A percentile compares a stretch with the other conserved stretches of the same genome.
phyloP scores from a whole-genome alignment of 2,797 vertebrate genomes.

The Aphelocoma californica region DNA sequence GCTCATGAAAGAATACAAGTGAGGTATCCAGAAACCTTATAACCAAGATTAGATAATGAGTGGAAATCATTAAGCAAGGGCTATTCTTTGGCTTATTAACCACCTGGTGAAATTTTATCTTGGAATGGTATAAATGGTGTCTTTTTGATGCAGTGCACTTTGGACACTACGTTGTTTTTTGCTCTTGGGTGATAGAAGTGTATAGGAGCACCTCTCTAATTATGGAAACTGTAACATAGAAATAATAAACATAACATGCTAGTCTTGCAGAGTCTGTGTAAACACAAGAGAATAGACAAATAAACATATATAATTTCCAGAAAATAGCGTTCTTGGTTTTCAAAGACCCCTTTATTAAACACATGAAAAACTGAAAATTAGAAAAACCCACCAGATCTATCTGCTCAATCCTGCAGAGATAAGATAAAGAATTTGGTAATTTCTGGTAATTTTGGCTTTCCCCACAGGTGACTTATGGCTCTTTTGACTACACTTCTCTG shows the following conservation, averaged over 20 bases:
- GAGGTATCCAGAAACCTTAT: background rate
- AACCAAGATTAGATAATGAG: background rate
- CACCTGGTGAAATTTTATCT: background rate
- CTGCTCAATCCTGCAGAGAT: background rate
- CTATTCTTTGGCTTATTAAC: background rate
- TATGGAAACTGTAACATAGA: background rate
- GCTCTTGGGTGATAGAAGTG: background rate
- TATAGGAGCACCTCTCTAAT: background rate
- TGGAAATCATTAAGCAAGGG: background rate
- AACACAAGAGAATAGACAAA: background rate
- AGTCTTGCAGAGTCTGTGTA: background rate
- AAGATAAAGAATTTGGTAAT: background rate
- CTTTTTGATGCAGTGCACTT: background rate
- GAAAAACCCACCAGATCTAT: background rate
- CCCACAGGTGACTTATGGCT: constrained; percentile 90
- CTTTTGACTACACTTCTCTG: constrained; percentile 95
- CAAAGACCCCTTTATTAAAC: background rate
- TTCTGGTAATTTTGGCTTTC: background rate
- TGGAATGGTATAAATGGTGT: background rate
- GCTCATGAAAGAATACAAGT: background rate
- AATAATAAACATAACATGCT: background rate
- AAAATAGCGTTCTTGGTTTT: background rate
- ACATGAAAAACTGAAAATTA: background rate
- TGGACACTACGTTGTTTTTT: accelerated
- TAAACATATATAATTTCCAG: background rate